Evolutionary conservation across 2,888 invertebrate species (phyloP).

Genomic region (Cryptosula pallasiana): DNA sequence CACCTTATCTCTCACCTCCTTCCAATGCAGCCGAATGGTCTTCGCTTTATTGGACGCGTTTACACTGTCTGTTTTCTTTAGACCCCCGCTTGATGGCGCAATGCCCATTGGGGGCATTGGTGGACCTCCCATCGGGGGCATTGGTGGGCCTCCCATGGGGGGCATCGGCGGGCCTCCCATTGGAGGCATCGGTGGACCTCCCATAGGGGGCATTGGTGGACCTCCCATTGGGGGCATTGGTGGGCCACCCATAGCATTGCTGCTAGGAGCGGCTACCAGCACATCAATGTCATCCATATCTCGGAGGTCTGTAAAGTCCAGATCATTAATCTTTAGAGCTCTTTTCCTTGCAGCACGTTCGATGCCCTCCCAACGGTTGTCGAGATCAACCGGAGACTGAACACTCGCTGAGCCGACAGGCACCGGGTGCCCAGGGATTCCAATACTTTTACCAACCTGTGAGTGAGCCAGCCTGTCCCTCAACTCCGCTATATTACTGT

Average conservation of each 20-base stretch:
- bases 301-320: constrained; percentile 90
- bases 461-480: constrained; percentile 2
- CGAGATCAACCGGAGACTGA: constrained; percentile 65
- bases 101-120: constrained; percentile 33
- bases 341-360: constrained; percentile 33
- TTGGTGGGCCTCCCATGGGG: constrained; percentile 29
- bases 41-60: constrained; percentile 63
- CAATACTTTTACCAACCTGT: not conserved
- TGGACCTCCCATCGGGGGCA: constrained; percentile 25
- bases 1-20: constrained; percentile 62
- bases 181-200: constrained; percentile 26
- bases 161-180: constrained; percentile 31
- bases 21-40: constrained; percentile 97
- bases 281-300: constrained; percentile 73
- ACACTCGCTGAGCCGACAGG: constrained; percentile 71
- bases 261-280: constrained; percentile 61
- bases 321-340: constrained; percentile 64
- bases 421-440: not conserved
- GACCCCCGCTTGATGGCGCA: constrained; percentile 26
- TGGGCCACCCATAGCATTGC: constrained; percentile 30
- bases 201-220: constrained; percentile 37
- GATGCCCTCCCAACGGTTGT: constrained; percentile 90
- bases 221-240: constrained; percentile 35
- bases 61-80: constrained; percentile 8
- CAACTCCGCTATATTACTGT: not conserved